These are phyloP conservation scores for Periplaneta americana DNA, from an alignment of 1,140 invertebrate species.

Conservation along the genomic window DNA sequence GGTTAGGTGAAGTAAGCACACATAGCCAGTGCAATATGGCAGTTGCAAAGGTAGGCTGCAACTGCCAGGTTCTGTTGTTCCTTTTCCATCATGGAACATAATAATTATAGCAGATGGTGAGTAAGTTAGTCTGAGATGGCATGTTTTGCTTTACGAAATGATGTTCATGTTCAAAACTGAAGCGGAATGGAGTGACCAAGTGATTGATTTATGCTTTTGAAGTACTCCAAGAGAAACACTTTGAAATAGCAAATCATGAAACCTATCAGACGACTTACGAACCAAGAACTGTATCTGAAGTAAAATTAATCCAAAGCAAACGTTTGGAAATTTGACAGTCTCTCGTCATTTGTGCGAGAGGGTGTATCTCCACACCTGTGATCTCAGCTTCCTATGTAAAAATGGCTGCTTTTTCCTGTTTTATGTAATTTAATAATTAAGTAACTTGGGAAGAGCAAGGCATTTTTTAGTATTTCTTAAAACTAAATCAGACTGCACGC, in stretches of 20 bases:
- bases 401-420: not conserved
- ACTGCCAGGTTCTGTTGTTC: not conserved
- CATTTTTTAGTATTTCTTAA: slow-evolving; percentile 8
- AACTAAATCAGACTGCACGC: slow-evolving; percentile 18
- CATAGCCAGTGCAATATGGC: not conserved
- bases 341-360: not conserved
- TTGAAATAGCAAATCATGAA: not conserved
- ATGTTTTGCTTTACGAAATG: not conserved
- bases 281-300: not conserved
- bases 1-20: too few species aligned
- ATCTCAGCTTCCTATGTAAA: slow-evolving; percentile 16
- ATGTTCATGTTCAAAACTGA: not conserved
- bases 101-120: not conserved
- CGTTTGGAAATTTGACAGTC: not conserved
- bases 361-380: slow-evolving; percentile 12
- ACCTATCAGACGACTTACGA: not conserved
- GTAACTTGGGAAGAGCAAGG: not conserved
- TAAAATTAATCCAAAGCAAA: not conserved
- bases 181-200: not conserved
- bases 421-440: slow-evolving; percentile 7
- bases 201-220: not conserved
- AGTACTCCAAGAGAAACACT: not conserved
- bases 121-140: not conserved
- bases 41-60: not conserved
- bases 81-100: not conserved